Base-by-base conservation (phyloP, 2,888 invertebrate genomes). In the Crocallis elinguaria region DNA sequence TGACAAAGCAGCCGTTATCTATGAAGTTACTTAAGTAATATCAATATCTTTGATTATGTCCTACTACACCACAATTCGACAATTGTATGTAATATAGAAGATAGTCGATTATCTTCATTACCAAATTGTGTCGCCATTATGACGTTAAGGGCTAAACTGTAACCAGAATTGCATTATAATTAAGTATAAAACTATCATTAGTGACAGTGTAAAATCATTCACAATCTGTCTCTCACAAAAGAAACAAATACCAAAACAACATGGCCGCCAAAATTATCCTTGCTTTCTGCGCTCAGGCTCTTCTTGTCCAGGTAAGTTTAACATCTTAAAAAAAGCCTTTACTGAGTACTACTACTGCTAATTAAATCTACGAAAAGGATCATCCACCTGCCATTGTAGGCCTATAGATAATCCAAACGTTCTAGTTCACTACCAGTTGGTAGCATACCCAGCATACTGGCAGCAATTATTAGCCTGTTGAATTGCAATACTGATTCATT, bases 251-350 rank as follows among this genome's bases (percentile, higher is more conserved):
- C 19, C 29, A 50, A 48, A 38, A n/a, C 38, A 66, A 64, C 42
- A 82, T 82, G 82, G 71, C 68, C 52, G 54, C 68, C 46, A 71
- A 76, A 49, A 52, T 63, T 6, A 11, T 79, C 5, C 17, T 78
- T 8, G 43, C 69, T 5, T 32, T 79, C 13, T 75, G 69, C 60
- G 56, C 75, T 44, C 69, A 74, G 37, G 71, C 67, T 36, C 69
- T 74, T 57, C 60, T 80, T 17, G 43, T 75, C 7, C 73, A 79
- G 75, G 80, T 79, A 64, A 66, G n/a, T 11, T 16, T 9, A 0
- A 23, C 11, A 13, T 21, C 14, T 36, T 17, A 27, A 27, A 11
- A 27, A 11, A n/a, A 1, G 1, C 2, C 11, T 27, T 11, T 27
- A 4, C 3, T 5, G 19, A 19, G n/a, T n/a, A n/a, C n/a, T n/a